A percentile compares a stretch with the other conserved stretches of the same genome.
phyloP scores from a whole-genome alignment of 2,113 vertebrate genomes.

The Nanger granti region DNA sequence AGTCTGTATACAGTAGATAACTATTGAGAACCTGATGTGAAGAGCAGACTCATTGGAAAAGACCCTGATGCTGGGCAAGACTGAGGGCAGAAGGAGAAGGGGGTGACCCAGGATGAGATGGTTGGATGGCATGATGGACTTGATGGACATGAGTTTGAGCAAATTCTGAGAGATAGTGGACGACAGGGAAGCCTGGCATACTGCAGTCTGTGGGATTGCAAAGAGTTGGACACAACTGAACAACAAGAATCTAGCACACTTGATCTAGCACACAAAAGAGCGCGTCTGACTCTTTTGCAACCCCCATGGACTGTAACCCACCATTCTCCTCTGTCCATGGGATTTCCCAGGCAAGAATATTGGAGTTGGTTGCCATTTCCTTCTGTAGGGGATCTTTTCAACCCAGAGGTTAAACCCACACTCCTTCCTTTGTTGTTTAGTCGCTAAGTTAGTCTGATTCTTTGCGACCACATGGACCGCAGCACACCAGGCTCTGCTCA shows the following conservation, averaged over 20 bases:
- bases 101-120: not conserved
- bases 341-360: not conserved
- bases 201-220: not conserved
- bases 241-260: not conserved
- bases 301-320: not conserved
- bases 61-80: not conserved
- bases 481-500: not conserved
- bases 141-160: not conserved
- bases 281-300: not conserved
- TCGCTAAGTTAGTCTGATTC: accelerated
- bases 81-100: not conserved
- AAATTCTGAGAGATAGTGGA: not conserved
- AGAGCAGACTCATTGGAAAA: not conserved
- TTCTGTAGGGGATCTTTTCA: not conserved
- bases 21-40: not conserved
- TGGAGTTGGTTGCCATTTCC: not conserved
- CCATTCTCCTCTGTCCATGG: not conserved
- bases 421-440: not conserved
- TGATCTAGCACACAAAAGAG: not conserved
- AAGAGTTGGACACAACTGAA: not conserved
- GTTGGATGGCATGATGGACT: not conserved
- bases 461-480: not conserved
- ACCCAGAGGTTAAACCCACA: not conserved
- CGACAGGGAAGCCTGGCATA: not conserved
- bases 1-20: not conserved